Base-by-base conservation (phyloP, 2,113 vertebrate genomes). In the Centropristis striata region DNA sequence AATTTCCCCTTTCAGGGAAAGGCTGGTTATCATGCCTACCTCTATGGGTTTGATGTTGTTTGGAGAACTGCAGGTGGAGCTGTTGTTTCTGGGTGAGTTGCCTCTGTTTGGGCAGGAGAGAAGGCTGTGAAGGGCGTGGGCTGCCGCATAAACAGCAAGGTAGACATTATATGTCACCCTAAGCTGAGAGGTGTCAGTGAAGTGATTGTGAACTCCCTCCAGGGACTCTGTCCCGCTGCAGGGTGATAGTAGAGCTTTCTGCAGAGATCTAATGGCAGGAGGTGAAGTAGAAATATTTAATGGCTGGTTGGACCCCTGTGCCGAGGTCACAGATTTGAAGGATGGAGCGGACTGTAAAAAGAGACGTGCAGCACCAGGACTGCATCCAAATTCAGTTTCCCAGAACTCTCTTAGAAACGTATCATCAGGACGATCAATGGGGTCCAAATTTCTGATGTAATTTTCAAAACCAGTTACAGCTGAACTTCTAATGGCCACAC, bases 81-180 rank as follows among this genome's bases (percentile, higher is more conserved):
- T 84, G 15, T 75, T 81, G 28, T 49, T 80, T 60, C 49, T 44
- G 27, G 80, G 39, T 12, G 80, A 42, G 11, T 16, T 71, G 7
- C 76, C 64, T 39, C 21, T 67, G 4, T 78, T 8, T 2, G 90
- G 84, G 75, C 95, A 96, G 12, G 70, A 72, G 28, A 94, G 88
- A 41, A 94, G 81, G 46, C 85, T 92, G 77, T 95, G 94, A 41
- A 96, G 85, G 32, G 94, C 91, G n/a, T 95, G 88, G 32, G 95
- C 95, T 49, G 87, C 91, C 42, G 93, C 93, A 57, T 96, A 95
- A 84, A 94, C 93, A 57, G 95, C 94, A 32, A 95, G 84, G 57
- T 96, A 96, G 14, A 95, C 91, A 28, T 95, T 96, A 80, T 95
- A 95, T 8, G 93, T 81, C 39, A 92, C 88, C 55, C 94, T 89